Evolutionary conservation across 2,113 vertebrate genomes (phyloP).

Genomic region (Eonycteris spelaea): DNA sequence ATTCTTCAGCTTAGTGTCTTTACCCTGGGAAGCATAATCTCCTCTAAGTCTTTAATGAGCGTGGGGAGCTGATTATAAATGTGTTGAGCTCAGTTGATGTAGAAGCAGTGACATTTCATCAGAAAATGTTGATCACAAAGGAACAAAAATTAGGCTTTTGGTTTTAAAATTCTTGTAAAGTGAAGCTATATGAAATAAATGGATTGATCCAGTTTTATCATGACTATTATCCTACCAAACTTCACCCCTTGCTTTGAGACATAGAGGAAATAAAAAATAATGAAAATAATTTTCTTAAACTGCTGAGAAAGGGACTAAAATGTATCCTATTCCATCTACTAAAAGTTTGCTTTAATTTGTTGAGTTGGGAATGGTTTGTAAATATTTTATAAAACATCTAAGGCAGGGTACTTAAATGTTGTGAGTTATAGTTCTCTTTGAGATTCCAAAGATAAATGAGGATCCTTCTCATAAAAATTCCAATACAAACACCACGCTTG

Average conservation of each 20-base stretch:
- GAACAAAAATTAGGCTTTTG: not conserved
- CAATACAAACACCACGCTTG: not conserved
- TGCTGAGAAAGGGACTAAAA: not conserved
- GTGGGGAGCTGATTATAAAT: not conserved
- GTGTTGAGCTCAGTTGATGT: not conserved
- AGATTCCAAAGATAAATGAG: not conserved
- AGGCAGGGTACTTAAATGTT: not conserved
- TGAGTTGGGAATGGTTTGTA: not conserved
- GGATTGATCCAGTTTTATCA: not conserved
- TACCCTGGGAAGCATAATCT: not conserved
- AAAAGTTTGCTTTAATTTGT: not conserved
- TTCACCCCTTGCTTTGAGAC: not conserved
- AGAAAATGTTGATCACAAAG: not conserved
- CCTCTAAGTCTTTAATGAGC: not conserved
- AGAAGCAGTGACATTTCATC: not conserved
- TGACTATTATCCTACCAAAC: constrained; percentile 2
- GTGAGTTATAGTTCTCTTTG: not conserved
- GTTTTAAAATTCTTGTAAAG: not conserved
- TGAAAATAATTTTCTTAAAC: not conserved
- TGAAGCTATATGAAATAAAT: not conserved
- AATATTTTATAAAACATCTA: constrained; percentile 18
- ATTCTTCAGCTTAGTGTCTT: not conserved
- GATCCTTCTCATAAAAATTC: not conserved
- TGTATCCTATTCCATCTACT: not conserved
- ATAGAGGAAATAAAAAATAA: not conserved